Evolutionary conservation across 2,888 invertebrate species (phyloP), one percentile per base, ranked within the genome.

Genomic region (Melitaea athalia): DNA sequence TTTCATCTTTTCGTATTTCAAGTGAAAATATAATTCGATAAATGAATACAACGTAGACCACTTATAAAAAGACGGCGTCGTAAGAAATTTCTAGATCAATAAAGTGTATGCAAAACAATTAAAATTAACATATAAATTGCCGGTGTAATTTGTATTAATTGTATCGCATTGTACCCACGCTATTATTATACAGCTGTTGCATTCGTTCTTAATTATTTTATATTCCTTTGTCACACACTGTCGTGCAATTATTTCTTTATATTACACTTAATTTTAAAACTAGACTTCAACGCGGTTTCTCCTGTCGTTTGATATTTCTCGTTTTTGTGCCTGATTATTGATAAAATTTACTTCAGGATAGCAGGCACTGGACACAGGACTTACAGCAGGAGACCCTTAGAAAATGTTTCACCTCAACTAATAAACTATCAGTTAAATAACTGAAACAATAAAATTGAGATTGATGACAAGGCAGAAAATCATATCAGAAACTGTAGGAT

Each of bases 91-190:
- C 42, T 57, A 57, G 42, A 15, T 49, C 49, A 59, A 59, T 17
- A 15, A 49, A 15, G 47, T 50, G 49, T 67, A 64, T 65, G 69
- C 59, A 33, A 64, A 42, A 55, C 65, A 64, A 72, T 72, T n/a
- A 65, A 72, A 67, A 72, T 72, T 72, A 67, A 67, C 72, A 72
- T 72, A 67, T 65, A 72, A 72, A 72, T 69, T 52, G 43, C 62
- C 62, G 12, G 49, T 62, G 62, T 72, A 72, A 72, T 72, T 69
- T 69, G n/a, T 72, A 69, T 72, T 67, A 72, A 72, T 72, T 68
- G 64, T 63, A 65, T 42, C 42, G 57, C 57, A 15, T 63, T 45
- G 57, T 57, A 42, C 57, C 57, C 59, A 24, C 59, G 69, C 69
- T 14, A 65, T 72, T 72, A 67, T 57, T 43, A 49, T 57, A 64